Base-by-base conservation (phyloP, 1,140 invertebrate genomes). In the Panulirus ornatus region DNA sequence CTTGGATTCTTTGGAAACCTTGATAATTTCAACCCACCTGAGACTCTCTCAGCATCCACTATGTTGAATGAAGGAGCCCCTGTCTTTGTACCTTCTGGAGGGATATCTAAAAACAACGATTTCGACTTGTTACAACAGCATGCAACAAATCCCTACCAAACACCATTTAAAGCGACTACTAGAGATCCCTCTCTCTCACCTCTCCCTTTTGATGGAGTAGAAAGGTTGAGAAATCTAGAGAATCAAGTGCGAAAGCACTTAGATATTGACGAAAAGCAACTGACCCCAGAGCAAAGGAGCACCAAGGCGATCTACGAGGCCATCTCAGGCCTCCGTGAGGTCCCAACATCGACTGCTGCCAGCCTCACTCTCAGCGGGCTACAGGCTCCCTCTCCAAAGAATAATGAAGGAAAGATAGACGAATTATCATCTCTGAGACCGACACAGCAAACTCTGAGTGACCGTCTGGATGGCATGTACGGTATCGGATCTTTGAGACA, bases 301-400 rank as follows among this genome's bases (percentile, higher is more conserved):
- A 66, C 81, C 14, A 83, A 83, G 27, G 81, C 81, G 14, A 83
- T 83, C 38, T 83, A 83, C 40, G 81, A 83, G 38, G 63, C 54
- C 34, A 83, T 83, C 36, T 51, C 51, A 9, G 81, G 81, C 1
- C n/a, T 83, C 34, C 2, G 58, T 19, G 27, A 58, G 34, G 14
- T 22, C 19, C 44, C 54, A 19, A 27, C 27, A 36, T 5, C 9
- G 3, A 14, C 9, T 16, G 19, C 36, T 14, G n/a, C 34, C 34
- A 66, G 58, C 19, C 34, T 40, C 11, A 27, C 9, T 1, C 27
- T 19, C 38, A 36, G n/a, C 16, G 22, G 27, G 2, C 27, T 34
- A 9, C 16, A 58, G 11, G 19, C 36, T 66, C 22, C 8, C 40
- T 6, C 0, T 36, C n/a, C 54, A 83, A 27, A 63, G 47, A 34